These are phyloP conservation scores for Syrista parreyssii DNA, from an alignment of 2,888 invertebrate species.

Conservation along the genomic window DNA sequence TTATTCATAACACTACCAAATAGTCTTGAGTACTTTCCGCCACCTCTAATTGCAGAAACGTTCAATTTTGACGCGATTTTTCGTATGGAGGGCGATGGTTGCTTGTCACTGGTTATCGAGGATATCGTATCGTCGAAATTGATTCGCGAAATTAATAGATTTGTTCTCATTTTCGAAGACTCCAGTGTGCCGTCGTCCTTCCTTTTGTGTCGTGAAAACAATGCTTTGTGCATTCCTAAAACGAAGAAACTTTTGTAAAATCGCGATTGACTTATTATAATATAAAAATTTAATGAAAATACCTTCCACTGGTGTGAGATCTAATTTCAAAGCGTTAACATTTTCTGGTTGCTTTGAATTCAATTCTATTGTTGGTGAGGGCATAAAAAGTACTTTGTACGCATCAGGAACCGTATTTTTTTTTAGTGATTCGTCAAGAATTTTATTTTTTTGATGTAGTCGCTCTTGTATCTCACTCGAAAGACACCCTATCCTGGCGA, in stretches of 20 bases:
- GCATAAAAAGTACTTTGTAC: constrained; percentile 46
- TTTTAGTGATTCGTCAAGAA: background rate
- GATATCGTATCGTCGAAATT: constrained; percentile 41
- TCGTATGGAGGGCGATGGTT: constrained; percentile 19
- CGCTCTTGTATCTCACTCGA: constrained; percentile 21
- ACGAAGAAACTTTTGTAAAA: background rate
- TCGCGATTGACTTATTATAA: background rate
- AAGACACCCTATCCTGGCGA: constrained; percentile 23
- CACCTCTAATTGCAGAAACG: constrained; percentile 25
- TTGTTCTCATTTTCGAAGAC: constrained; percentile 32
- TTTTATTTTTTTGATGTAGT: constrained; percentile 9
- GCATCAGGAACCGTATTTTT: constrained; percentile 25
- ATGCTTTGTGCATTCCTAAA: constrained; percentile 37
- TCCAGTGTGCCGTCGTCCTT: constrained; percentile 22
- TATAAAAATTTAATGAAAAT: constrained; percentile 8
- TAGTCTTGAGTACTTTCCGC: constrained; percentile 51
- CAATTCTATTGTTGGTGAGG: constrained; percentile 52
- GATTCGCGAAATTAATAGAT: constrained; percentile 36
- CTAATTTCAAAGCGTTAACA: constrained; percentile 32
- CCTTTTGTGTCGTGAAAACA: constrained; percentile 46
- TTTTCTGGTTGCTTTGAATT: constrained; percentile 30
- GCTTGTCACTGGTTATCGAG: constrained; percentile 24
- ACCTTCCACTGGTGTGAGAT: constrained; percentile 56
- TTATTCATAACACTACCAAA: constrained; percentile 35
- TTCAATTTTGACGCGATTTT: constrained; percentile 12